phyloP scores from a whole-genome alignment of 2,113 vertebrate species.

The Chelonoidis abingdonii region DNA sequence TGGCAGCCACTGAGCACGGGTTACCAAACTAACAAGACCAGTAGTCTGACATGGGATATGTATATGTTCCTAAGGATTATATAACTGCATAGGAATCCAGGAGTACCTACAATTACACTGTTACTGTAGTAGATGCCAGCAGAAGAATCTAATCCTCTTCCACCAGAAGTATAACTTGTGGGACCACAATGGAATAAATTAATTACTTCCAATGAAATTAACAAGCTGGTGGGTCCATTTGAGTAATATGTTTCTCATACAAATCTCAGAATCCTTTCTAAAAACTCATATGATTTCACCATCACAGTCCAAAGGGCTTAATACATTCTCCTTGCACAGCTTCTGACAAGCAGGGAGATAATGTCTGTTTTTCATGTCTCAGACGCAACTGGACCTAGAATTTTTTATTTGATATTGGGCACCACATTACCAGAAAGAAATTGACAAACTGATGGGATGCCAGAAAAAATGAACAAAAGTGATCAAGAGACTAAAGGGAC shows the following conservation, averaged over 20 bases:
- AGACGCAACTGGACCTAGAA: not conserved
- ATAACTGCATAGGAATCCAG: not conserved
- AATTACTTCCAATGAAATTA: not conserved
- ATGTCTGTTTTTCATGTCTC: not conserved
- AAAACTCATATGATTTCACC: not conserved
- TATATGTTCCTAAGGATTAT: not conserved
- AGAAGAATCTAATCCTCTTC: not conserved
- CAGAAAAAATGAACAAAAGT: fast-evolving
- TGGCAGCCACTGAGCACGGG: not conserved
- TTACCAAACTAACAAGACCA: not conserved
- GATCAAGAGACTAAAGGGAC: fast-evolving
- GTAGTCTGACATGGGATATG: not conserved
- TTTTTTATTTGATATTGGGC: fast-evolving
- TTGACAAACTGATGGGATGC: not conserved
- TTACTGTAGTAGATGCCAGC: not conserved
- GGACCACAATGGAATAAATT: not conserved
- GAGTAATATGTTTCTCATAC: not conserved
- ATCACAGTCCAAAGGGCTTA: not conserved
- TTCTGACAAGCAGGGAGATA: not conserved
- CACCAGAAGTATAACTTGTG: not conserved
- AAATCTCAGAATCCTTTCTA: not conserved
- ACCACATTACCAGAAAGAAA: not conserved
- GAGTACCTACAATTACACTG: not conserved
- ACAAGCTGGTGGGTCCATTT: not conserved
- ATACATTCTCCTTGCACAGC: not conserved